These are phyloP conservation scores for Pseudococcus viburni DNA, from an alignment of 2,888 invertebrate genomes.

Conservation along the genomic window DNA sequence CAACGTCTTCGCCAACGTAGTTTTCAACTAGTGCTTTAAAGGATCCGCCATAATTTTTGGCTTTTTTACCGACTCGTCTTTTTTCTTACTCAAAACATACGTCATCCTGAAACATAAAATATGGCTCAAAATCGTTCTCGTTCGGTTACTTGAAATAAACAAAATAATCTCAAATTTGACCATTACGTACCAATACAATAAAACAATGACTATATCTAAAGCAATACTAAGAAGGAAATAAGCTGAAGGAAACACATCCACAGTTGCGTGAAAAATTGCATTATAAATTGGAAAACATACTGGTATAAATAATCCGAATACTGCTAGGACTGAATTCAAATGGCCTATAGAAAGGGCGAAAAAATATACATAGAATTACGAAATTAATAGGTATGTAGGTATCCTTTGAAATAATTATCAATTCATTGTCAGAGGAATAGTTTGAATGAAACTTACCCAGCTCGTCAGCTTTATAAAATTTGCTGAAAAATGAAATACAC, in stretches of 20 bases:
- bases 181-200: conserved; percentile 2
- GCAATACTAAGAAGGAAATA: conserved; percentile 13
- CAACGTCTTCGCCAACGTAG: too few species aligned
- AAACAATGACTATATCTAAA: neutral
- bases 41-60: too few species aligned
- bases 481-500: conserved; percentile 64
- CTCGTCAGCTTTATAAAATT: conserved; percentile 61
- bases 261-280: neutral
- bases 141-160: too few species aligned
- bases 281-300: neutral
- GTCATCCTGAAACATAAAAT: too few species aligned
- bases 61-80: too few species aligned
- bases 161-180: too few species aligned
- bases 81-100: too few species aligned
- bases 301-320: neutral
- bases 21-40: too few species aligned
- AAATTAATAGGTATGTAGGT: too few species aligned
- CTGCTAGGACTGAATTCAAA: neutral
- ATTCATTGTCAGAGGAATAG: neutral
- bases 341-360: neutral
- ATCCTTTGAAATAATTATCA: neutral
- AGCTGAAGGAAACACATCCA: neutral
- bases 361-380: too few species aligned
- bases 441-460: conserved; percentile 39
- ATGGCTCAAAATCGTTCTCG: too few species aligned